A percentile compares a stretch with the other conserved stretches of the same genome.
These are phyloP conservation scores for Lithobates pipiens DNA, from an alignment of 2,797 vertebrate genomes.

Conservation along the genomic window DNA sequence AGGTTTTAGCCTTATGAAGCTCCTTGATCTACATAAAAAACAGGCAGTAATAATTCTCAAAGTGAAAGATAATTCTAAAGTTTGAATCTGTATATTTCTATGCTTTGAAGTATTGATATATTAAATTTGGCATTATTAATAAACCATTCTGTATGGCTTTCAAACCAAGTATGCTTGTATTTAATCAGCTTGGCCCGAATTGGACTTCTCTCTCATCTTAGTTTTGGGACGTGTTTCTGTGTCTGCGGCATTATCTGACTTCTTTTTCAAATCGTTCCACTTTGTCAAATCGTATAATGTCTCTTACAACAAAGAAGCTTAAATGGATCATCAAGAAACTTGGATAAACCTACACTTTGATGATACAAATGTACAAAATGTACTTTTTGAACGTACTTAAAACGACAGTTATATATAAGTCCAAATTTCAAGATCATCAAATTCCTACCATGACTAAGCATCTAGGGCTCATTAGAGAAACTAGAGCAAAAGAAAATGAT, in stretches of 20 bases:
- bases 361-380: constrained; percentile 8
- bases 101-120: constrained; percentile 59
- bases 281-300: constrained; percentile 33
- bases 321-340: constrained; percentile 30
- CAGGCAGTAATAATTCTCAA: constrained; percentile 63
- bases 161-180: constrained; percentile 7
- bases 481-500: too few species aligned
- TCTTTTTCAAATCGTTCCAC: constrained; percentile 22
- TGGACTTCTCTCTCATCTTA: constrained; percentile 37
- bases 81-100: constrained; percentile 63
- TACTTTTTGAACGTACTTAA: background rate
- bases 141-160: constrained; percentile 58
- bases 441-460: background rate
- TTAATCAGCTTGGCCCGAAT: constrained; percentile 54
- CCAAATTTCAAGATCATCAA: background rate
- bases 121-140: constrained; percentile 56
- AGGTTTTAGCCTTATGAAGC: background rate
- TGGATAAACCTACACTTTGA: constrained; percentile 22
- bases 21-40: constrained; percentile 42
- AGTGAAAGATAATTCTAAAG: constrained; percentile 63
- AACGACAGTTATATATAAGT: background rate
- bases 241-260: constrained; percentile 11
- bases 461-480: too few species aligned
- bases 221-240: constrained; percentile 28
- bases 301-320: constrained; percentile 34